These are phyloP conservation scores for Sesia apiformis DNA, from an alignment of 2,888 invertebrate species.

Conservation along the genomic window DNA sequence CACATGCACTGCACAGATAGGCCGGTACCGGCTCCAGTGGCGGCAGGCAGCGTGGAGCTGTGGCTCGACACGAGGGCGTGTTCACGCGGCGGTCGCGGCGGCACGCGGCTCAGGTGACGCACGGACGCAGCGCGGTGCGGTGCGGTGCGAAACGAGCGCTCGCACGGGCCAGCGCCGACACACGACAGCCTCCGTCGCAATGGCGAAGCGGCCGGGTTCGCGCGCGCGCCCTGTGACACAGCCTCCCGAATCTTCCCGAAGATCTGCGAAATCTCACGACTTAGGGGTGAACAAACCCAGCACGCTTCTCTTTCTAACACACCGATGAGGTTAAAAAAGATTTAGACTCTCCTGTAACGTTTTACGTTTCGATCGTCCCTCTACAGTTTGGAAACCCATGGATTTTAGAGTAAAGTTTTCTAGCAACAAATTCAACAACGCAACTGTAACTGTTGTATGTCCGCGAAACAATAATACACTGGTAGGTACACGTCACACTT, in stretches of 20 bases:
- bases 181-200: constrained; percentile 72
- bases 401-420: too few species aligned
- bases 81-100: constrained; percentile 21
- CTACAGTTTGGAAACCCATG: too few species aligned
- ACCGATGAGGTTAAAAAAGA: constrained; percentile 68
- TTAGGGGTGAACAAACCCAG: constrained; percentile 68
- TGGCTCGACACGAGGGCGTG: constrained; percentile 1
- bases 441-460: too few species aligned
- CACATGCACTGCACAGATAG: constrained; percentile 74
- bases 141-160: constrained; percentile 52
- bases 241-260: constrained; percentile 61
- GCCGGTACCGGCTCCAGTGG: constrained; percentile 13
- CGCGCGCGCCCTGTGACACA: constrained; percentile 68
- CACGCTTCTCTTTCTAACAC: constrained; percentile 67
- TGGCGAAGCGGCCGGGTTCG: constrained; percentile 72
- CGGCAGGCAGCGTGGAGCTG: constrained; percentile 15
- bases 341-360: constrained; percentile 26
- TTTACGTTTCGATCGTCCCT: too few species aligned
- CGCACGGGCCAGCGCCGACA: constrained; percentile 67
- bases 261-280: constrained; percentile 50
- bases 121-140: constrained; percentile 21
- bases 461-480: too few species aligned
- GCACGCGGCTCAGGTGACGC: constrained; percentile 14
- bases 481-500: too few species aligned
- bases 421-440: too few species aligned